Evolutionary conservation across 1,140 invertebrate species (phyloP).

Genomic region (Drosophila sproati): DNA sequence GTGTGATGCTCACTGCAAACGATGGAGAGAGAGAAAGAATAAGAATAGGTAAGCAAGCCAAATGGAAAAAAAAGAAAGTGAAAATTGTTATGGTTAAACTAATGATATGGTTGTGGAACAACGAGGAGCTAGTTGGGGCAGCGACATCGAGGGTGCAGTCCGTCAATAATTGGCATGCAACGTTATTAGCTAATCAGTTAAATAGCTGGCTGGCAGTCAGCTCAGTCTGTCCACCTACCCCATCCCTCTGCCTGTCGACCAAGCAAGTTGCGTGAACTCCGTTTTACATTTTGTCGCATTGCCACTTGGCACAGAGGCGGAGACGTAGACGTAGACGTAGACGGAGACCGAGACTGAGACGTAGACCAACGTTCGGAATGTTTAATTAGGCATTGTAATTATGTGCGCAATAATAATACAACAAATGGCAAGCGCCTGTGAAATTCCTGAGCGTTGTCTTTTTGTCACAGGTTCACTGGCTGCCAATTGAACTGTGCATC

Average conservation of each 20-base stretch:
- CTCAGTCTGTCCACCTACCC: conserved; percentile 10
- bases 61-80: conserved; percentile 62
- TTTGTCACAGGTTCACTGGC: conserved; percentile 36
- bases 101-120: background rate
- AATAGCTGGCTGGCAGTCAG: conserved; percentile 28
- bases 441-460: conserved; percentile 65
- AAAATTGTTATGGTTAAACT: conserved; percentile 31
- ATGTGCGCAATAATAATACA: conserved; percentile 72
- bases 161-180: conserved; percentile 54
- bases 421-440: conserved; percentile 58
- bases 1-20: conserved; percentile 86
- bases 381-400: conserved; percentile 73
- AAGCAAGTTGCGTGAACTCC: conserved; percentile 68
- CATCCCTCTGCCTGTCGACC: background rate
- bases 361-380: conserved; percentile 66
- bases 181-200: conserved; percentile 68
- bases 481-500: conserved; percentile 26
- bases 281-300: conserved; percentile 1
- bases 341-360: conserved; percentile 13
- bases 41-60: background rate
- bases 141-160: background rate
- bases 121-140: background rate
- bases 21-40: conserved; percentile 7
- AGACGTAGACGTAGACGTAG: background rate
- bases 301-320: conserved; percentile 43